These are phyloP conservation scores for Rattus norvegicus DNA, from an alignment of 2,113 vertebrate species.

Conservation along the genomic window GRCr8 NC_086026.1:75224501-75225000, in stretches of 20 bases:
- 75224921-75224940: not conserved
- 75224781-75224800: not conserved
- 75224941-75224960: not conserved
- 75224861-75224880: not conserved
- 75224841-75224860: not conserved
- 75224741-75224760: not conserved
- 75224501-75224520: not conserved
- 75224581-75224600: not conserved
- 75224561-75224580: not conserved
- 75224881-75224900: not conserved
- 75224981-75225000: not conserved
- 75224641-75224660: not conserved
- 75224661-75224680: not conserved
- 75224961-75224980: not conserved
- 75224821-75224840: not conserved
- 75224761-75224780: not conserved
- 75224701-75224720: not conserved
- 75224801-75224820: not conserved
- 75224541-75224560: not conserved
- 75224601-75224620: not conserved
- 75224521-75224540: no score
- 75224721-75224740: not conserved
- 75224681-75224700: not conserved
- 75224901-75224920: not conserved
- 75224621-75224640: not conserved